Evolutionary conservation across 2,113 vertebrate species (phyloP).

Genomic region (Columba livia): DNA sequence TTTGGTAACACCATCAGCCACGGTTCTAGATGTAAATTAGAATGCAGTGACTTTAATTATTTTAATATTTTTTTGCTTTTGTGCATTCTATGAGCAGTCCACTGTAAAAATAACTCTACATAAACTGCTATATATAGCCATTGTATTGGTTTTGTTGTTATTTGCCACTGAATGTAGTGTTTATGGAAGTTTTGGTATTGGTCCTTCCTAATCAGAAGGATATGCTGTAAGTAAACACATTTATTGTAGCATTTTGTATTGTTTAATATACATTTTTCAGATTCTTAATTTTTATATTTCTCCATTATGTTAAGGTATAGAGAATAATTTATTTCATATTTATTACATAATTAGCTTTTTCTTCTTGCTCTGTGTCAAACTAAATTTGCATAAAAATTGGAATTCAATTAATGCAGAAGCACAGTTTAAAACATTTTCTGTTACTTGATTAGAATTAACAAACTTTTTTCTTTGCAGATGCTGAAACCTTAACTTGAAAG

Average conservation of each 20-base stretch:
- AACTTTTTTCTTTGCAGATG: not conserved
- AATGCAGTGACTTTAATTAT: not conserved
- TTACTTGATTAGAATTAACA: not conserved
- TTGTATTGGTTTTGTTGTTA: not conserved
- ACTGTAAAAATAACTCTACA: not conserved
- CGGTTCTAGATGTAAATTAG: not conserved
- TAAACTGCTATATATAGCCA: not conserved
- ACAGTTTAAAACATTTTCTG: not conserved
- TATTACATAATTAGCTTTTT: not conserved
- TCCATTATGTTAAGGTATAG: not conserved
- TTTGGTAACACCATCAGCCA: not conserved
- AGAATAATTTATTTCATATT: not conserved
- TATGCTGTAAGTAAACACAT: not conserved
- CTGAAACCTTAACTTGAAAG: not conserved
- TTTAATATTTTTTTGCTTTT: not conserved
- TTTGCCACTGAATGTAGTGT: not conserved
- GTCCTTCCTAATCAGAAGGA: not conserved
- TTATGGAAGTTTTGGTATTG: not conserved
- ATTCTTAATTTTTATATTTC: not conserved
- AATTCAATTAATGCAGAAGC: not conserved
- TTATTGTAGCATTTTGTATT: not conserved
- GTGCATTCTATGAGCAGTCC: not conserved
- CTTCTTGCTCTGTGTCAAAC: not conserved
- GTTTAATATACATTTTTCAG: not conserved
- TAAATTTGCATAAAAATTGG: not conserved